Percentiles rank a stretch among this genome's conserved stretches.
These are phyloP conservation scores for Achroia grisella DNA, from an alignment of 1,140 invertebrate species.

Conservation along the genomic window DNA sequence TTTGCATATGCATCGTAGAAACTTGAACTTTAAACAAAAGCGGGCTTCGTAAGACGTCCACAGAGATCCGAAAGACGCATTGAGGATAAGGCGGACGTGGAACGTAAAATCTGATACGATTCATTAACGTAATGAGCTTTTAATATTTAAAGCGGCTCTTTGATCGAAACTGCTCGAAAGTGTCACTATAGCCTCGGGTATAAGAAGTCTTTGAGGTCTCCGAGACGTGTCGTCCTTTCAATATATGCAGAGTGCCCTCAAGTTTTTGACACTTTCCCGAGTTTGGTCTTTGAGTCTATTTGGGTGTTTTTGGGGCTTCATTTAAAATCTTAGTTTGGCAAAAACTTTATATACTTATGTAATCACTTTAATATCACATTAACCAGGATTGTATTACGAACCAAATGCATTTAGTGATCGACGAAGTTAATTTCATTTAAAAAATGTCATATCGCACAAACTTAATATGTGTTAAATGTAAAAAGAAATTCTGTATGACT, in stretches of 20 bases:
- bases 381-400: too few species aligned
- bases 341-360: too few species aligned
- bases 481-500: too few species aligned
- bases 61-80: conserved; percentile 42
- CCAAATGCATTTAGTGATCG: too few species aligned
- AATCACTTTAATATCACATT: too few species aligned
- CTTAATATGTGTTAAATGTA: too few species aligned
- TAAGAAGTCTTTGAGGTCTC: conserved; percentile 13
- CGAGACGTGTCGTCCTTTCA: conserved; percentile 17
- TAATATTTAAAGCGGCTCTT: conserved; percentile 66
- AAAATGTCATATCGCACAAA: too few species aligned
- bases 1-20: conserved; percentile 34
- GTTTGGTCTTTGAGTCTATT: background rate
- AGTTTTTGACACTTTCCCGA: conserved; percentile 23
- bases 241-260: conserved; percentile 11
- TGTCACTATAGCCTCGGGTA: conserved; percentile 30
- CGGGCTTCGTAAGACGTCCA: conserved; percentile 33
- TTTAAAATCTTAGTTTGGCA: too few species aligned
- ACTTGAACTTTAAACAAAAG: conserved; percentile 34
- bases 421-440: too few species aligned
- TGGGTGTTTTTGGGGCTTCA: background rate
- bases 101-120: conserved; percentile 65
- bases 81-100: conserved; percentile 19
- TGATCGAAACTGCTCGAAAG: conserved; percentile 60
- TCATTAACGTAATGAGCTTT: conserved; percentile 72